These are phyloP conservation scores for Sparidentex hasta DNA, from an alignment of 2,797 vertebrate species.

Conservation along the genomic window DNA sequence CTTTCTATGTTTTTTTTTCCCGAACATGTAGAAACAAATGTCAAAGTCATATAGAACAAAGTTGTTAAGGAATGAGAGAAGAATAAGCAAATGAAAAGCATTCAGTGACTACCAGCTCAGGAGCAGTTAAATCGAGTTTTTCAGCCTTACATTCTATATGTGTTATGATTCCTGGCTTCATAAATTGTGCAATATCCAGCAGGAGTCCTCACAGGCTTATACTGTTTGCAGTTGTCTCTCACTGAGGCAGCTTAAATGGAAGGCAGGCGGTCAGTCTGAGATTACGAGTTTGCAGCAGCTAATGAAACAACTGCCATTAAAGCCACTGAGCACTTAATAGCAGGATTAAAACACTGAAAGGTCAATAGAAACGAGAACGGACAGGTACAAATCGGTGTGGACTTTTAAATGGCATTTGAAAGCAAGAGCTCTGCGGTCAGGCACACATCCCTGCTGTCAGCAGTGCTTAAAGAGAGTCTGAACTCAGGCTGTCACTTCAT, in stretches of 20 bases:
- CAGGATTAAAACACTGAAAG: conserved; percentile 24
- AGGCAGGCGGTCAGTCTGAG: not conserved
- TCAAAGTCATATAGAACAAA: no score
- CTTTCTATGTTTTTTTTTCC: no score
- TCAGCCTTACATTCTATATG: not conserved
- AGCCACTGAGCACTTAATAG: conserved; percentile 15
- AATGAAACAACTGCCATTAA: conserved; percentile 31
- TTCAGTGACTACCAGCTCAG: no score
- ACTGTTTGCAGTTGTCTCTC: not conserved
- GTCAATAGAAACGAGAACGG: conserved; percentile 23
- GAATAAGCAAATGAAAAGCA: no score
- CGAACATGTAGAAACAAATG: no score
- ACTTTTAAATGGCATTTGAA: conserved; percentile 7
- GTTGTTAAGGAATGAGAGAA: no score
- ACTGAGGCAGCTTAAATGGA: conserved; percentile 4
- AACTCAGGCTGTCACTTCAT: not conserved
- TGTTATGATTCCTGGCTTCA: not conserved
- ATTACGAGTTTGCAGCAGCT: conserved; percentile 36
- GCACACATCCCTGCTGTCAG: not conserved
- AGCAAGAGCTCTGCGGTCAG: conserved; percentile 1
- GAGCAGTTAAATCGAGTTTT: not conserved
- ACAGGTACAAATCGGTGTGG: conserved; percentile 27
- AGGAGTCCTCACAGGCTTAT: not conserved
- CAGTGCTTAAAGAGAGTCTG: not conserved
- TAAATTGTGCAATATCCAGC: not conserved